Conservation (phyloP, 1,140 invertebrate species). For the Penaeus indicus region DNA sequence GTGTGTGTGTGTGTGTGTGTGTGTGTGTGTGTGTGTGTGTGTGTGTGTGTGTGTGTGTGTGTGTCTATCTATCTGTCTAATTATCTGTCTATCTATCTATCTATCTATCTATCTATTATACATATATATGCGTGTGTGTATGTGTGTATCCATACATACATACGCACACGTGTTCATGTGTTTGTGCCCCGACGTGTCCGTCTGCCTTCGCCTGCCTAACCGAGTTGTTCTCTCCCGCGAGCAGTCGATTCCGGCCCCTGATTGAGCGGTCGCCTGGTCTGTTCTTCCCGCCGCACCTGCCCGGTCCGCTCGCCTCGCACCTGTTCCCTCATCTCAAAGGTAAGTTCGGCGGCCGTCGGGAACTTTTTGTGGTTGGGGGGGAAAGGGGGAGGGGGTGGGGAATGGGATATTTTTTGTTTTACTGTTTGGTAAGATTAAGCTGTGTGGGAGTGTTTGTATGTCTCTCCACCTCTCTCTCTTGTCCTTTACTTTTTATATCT, state of each 20-base stretch:
- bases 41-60: neutral
- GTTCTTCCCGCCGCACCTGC: slow-evolving; percentile 84
- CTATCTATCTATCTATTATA: neutral
- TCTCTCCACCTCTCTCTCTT: no score
- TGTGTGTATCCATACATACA: slow-evolving; percentile 1
- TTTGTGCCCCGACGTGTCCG: no score
- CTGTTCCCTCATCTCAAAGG: slow-evolving; percentile 83
- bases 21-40: neutral
- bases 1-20: neutral
- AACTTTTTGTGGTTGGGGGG: no score
- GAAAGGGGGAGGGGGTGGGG: no score
- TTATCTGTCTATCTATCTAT: neutral
- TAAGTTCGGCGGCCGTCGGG: no score
- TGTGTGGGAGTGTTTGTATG: no score
- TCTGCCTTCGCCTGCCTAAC: neutral
- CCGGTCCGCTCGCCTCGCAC: slow-evolving; percentile 82
- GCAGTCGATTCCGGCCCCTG: slow-evolving; percentile 77
- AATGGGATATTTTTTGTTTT: no score
- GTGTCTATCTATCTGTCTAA: neutral
- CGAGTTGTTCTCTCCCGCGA: slow-evolving; percentile 69
- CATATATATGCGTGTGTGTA: slow-evolving; percentile 1
- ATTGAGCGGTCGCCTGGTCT: slow-evolving; percentile 76
- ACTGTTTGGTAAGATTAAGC: no score
- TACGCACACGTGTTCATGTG: neutral
- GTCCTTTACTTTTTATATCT: no score